Evolutionary conservation across 2,113 vertebrate genomes (phyloP).

Genomic region (Dicerorhinus sumatrensis): DNA sequence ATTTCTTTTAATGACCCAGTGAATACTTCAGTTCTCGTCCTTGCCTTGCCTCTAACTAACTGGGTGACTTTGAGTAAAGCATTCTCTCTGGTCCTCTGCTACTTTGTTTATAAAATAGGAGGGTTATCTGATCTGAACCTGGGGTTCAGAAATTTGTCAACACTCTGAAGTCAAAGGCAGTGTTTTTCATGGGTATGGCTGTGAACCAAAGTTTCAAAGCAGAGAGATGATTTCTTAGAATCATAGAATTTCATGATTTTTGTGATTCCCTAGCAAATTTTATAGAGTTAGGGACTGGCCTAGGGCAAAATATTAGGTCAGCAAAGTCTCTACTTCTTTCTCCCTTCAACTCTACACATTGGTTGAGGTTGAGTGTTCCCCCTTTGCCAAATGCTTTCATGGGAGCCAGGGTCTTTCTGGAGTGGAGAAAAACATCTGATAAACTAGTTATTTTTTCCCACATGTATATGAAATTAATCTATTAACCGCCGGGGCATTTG

Average conservation of each 20-base stretch:
- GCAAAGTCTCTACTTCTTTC: not conserved
- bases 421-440: not conserved
- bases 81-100: not conserved
- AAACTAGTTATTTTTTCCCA: not conserved
- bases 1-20: not conserved
- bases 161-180: not conserved
- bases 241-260: not conserved
- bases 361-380: not conserved
- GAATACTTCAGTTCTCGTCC: conserved; percentile 23
- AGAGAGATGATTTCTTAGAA: not conserved
- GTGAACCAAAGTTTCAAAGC: no score
- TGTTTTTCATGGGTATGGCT: not conserved
- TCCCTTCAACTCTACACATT: not conserved
- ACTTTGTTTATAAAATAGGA: conserved; percentile 25
- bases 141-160: not conserved
- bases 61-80: conserved; percentile 21
- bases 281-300: not conserved
- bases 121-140: not conserved
- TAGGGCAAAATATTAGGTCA: not conserved
- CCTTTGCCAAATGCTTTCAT: not conserved
- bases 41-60: not conserved
- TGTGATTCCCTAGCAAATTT: not conserved
- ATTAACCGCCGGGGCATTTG: not conserved
- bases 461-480: not conserved
- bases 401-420: not conserved